These are phyloP conservation scores for Tor tambroides DNA, from an alignment of 2,113 vertebrate genomes.

Conservation along the genomic window DNA sequence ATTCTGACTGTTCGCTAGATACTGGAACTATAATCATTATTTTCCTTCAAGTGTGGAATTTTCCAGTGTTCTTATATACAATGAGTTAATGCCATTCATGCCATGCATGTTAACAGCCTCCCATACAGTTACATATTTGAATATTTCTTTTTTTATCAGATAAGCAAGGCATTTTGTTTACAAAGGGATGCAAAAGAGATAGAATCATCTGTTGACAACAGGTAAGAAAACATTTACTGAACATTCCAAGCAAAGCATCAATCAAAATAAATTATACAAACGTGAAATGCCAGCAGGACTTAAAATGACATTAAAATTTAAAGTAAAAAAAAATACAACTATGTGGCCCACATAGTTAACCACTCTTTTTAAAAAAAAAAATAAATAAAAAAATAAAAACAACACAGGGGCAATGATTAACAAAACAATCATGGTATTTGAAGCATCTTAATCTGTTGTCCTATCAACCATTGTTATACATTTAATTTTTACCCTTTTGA, in stretches of 20 bases:
- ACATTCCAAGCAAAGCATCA: background rate
- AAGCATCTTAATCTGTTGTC: background rate
- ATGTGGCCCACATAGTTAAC: background rate
- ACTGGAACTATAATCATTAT: constrained; percentile 1
- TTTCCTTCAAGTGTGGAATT: constrained; percentile 30
- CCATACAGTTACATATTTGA: background rate
- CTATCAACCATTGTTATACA: background rate
- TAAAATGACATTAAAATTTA: constrained; percentile 7
- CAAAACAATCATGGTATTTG: background rate
- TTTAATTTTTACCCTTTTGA: background rate
- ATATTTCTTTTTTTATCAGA: constrained; percentile 26
- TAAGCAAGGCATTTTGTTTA: constrained; percentile 36
- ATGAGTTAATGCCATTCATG: constrained; percentile 27
- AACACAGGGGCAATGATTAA: background rate
- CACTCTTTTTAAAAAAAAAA: background rate
- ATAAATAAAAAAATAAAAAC: background rate
- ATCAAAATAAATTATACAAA: constrained; percentile 24
- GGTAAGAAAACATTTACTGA: background rate
- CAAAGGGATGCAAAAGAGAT: constrained; percentile 4
- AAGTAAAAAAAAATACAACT: background rate
- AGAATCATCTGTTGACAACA: background rate
- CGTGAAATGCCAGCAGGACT: constrained; percentile 24
- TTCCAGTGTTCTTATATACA: constrained; percentile 51
- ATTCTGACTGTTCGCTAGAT: constrained; percentile 24
- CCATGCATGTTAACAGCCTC: constrained; percentile 23